Conservation (phyloP, 2,797 vertebrate species). For the Streptopelia turtur region DNA sequence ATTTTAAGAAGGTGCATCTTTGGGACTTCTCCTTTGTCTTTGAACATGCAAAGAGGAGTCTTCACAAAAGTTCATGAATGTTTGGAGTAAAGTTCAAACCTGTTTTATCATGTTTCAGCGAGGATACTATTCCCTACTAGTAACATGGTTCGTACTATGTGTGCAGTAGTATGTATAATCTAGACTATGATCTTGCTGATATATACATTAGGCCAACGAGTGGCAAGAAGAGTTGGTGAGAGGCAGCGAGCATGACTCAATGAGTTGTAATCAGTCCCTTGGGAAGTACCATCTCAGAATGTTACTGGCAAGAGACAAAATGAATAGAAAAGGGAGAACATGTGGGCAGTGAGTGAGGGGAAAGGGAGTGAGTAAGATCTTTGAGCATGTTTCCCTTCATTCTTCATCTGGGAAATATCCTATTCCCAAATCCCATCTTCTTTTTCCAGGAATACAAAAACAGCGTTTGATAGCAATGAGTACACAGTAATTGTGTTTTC, state of each 20-base stretch:
- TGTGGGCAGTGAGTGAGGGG: rapidly evolving
- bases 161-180: background rate
- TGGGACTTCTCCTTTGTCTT: background rate
- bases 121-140: background rate
- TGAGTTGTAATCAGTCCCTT: background rate
- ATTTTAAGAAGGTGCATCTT: background rate
- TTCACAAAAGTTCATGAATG: background rate
- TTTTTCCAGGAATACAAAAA: conserved; percentile 6
- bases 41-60: background rate
- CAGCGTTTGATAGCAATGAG: background rate
- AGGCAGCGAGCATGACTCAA: background rate
- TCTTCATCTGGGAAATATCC: background rate
- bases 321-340: background rate
- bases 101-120: background rate
- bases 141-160: background rate
- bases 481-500: background rate
- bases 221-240: background rate
- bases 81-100: background rate
- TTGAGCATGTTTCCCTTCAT: background rate
- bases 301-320: background rate
- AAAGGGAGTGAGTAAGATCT: background rate
- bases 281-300: background rate
- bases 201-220: background rate
- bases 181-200: background rate
- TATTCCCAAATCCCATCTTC: background rate